A percentile compares a stretch with the other conserved stretches of the same genome.
These are phyloP conservation scores for Podiceps cristatus DNA, from an alignment of 2,113 vertebrate species.

Conservation along the genomic window DNA sequence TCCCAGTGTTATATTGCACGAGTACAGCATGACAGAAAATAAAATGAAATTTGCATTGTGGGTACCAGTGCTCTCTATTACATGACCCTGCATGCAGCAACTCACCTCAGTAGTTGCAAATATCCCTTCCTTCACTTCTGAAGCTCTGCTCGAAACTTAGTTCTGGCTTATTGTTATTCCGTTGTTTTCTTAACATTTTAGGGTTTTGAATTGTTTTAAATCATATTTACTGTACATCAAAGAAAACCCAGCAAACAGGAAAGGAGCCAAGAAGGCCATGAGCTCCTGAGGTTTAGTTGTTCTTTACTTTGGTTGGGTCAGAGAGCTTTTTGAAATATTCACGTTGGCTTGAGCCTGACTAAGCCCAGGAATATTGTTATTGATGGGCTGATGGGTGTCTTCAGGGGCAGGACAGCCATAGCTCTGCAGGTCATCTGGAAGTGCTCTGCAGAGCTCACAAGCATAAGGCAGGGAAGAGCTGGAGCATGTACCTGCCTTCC, in stretches of 20 bases:
- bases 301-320: accelerated
- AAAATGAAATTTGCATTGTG: not conserved
- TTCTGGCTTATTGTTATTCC: not conserved
- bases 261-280: not conserved
- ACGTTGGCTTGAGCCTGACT: not conserved
- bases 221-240: not conserved
- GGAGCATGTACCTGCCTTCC: not conserved
- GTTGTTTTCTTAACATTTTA: not conserved
- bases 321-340: not conserved
- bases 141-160: not conserved
- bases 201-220: not conserved
- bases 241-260: accelerated
- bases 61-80: not conserved
- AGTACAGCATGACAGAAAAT: accelerated
- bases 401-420: not conserved
- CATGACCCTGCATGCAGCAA: accelerated
- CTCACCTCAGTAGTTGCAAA: not conserved
- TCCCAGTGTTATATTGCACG: accelerated
- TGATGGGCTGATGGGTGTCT: not conserved
- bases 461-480: not conserved
- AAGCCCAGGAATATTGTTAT: accelerated
- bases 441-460: not conserved
- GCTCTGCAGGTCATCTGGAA: not conserved
- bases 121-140: not conserved
- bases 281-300: not conserved